Evolutionary conservation across 2,113 vertebrate species (phyloP).

Genomic region (Tragelaphus buxtoni): DNA sequence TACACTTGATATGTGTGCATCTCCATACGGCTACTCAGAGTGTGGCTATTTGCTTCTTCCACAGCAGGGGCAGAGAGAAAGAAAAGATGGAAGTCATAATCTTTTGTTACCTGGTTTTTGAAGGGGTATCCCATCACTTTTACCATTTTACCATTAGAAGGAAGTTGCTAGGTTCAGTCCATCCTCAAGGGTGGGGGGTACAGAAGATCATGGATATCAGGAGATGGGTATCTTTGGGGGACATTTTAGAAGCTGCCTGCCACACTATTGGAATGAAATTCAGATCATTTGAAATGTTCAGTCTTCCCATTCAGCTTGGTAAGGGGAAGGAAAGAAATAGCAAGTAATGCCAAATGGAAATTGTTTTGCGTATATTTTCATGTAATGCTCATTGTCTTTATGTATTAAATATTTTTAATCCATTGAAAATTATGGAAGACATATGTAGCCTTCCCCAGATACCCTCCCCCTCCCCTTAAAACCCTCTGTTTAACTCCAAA

Average conservation of each 20-base stretch:
- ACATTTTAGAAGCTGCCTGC: neutral
- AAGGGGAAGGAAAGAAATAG: neutral
- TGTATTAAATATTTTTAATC: neutral
- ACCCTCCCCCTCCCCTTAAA: neutral
- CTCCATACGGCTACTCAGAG: neutral
- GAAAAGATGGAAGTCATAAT: neutral
- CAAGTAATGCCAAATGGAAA: neutral
- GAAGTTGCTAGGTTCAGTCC: neutral
- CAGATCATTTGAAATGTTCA: neutral
- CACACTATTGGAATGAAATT: neutral
- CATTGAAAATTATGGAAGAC: neutral
- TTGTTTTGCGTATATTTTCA: neutral
- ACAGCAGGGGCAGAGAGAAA: too few relatives aligned
- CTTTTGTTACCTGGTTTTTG: neutral
- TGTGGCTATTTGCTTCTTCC: neutral
- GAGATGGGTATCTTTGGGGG: rapidly evolving
- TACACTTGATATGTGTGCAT: neutral
- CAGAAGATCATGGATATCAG: neutral
- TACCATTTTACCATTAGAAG: neutral
- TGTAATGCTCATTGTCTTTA: neutral
- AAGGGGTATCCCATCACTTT: neutral
- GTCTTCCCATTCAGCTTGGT: neutral
- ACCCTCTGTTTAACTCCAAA: neutral
- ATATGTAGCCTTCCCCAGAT: neutral
- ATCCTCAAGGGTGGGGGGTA: neutral